These are phyloP conservation scores for Nipponia nippon DNA, from an alignment of 2,113 vertebrate species.

Conservation along the genomic window DNA sequence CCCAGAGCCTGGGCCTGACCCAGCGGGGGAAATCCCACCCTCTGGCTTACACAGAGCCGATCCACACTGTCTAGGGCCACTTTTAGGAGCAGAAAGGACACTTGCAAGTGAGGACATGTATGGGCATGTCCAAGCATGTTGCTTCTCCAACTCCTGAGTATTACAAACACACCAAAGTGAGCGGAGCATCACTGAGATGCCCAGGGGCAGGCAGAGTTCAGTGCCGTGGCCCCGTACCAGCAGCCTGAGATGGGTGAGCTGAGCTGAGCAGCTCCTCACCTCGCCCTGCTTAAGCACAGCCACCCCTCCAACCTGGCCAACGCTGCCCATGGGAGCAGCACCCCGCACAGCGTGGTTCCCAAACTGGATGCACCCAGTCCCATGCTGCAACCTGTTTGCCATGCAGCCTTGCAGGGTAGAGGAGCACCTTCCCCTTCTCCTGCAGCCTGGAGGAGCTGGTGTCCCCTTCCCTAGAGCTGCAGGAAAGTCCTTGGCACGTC, in stretches of 20 bases:
- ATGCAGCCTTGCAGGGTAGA: background rate
- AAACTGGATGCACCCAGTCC: background rate
- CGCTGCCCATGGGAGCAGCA: background rate
- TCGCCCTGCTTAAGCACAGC: background rate
- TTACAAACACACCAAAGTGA: background rate
- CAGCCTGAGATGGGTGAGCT: background rate
- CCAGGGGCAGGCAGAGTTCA: background rate
- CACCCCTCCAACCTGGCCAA: background rate
- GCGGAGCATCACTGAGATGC: background rate
- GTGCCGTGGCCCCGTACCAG: accelerated
- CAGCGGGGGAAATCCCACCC: background rate
- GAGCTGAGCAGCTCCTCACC: background rate
- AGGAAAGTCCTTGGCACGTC: background rate
- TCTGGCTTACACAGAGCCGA: background rate
- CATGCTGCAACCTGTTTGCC: background rate
- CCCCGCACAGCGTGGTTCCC: background rate
- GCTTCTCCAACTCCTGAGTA: background rate
- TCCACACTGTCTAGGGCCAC: background rate
- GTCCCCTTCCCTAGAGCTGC: background rate
- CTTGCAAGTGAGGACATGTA: background rate
- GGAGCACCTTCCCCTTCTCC: background rate
- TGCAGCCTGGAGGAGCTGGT: background rate
- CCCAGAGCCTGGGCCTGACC: background rate
- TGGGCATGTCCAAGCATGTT: background rate
- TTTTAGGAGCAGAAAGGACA: background rate